Evolutionary conservation across 2,113 vertebrate species (phyloP).

Genomic region (Hymenochirus boettgeri): DNA sequence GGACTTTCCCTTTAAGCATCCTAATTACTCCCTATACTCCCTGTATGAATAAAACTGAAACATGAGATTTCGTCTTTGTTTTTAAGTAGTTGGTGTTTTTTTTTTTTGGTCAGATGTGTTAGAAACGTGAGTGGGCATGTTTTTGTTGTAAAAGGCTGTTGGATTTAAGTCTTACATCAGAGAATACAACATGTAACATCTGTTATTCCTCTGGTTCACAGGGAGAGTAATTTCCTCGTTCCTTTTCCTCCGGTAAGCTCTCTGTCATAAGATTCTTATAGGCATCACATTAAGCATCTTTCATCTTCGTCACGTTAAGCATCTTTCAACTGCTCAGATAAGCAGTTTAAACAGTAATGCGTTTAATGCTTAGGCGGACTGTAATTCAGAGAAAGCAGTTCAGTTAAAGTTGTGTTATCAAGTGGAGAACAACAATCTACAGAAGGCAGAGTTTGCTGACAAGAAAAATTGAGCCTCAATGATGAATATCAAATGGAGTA

Average conservation of each 20-base stretch:
- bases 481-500: too few relatives aligned
- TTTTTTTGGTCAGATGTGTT: too few relatives aligned
- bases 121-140: too few relatives aligned
- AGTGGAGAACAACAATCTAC: conserved; percentile 31
- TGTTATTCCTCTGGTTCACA: conserved; percentile 35
- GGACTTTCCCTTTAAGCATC: too few relatives aligned
- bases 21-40: too few relatives aligned
- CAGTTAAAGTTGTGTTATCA: conserved; percentile 35
- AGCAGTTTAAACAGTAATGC: conserved; percentile 43
- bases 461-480: too few relatives aligned
- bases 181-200: conserved; percentile 42
- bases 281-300: conserved; percentile 44
- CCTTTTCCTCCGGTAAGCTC: conserved; percentile 38
- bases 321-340: conserved; percentile 42
- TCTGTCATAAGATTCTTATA: conserved; percentile 41
- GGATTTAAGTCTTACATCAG: conserved; percentile 35
- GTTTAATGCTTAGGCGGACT: conserved; percentile 35
- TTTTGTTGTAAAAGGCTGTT: conserved; percentile 31
- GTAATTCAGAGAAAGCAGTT: conserved; percentile 38
- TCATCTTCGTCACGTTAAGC: conserved; percentile 43
- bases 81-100: too few relatives aligned
- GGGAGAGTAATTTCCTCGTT: conserved; percentile 39
- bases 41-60: too few relatives aligned
- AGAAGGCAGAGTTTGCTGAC: conserved; percentile 21
- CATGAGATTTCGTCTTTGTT: too few relatives aligned